Percentiles rank a stretch among this genome's conserved stretches.
Evolutionary conservation across 2,113 vertebrate species (phyloP).

Genomic region (Tachysurus fulvidraco): DNA sequence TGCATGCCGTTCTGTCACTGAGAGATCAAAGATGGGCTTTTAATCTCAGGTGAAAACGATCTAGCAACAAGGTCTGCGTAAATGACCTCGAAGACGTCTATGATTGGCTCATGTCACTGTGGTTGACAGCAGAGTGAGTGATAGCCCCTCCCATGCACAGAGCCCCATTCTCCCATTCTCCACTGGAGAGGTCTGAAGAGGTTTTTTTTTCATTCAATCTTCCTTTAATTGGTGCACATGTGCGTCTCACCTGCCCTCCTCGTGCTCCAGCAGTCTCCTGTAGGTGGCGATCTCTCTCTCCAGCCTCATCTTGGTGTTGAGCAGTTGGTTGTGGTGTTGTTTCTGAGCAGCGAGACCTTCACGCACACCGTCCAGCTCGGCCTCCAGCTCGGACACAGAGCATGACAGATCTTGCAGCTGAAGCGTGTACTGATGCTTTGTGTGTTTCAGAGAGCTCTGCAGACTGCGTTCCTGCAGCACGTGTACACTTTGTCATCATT

Average conservation of each 20-base stretch:
- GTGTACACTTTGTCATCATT: not conserved
- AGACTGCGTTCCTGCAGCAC: slow-evolving; percentile 84
- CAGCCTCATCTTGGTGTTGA: slow-evolving; percentile 94
- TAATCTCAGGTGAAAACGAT: not conserved
- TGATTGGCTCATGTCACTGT: not conserved
- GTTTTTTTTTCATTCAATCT: not conserved
- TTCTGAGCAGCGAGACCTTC: slow-evolving; percentile 83
- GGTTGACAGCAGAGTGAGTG: not conserved
- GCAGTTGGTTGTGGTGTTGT: slow-evolving; percentile 83
- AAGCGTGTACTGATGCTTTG: slow-evolving; percentile 82
- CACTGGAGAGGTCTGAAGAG: not conserved
- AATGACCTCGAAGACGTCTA: not conserved
- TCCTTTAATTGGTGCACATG: not conserved
- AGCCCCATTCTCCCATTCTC: not conserved
- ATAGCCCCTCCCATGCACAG: not conserved
- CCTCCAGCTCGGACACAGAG: slow-evolving; percentile 83
- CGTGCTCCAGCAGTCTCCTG: slow-evolving; percentile 85
- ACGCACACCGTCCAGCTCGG: slow-evolving; percentile 84
- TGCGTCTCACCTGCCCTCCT: slow-evolving; percentile 86
- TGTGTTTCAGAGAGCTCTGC: slow-evolving; percentile 81
- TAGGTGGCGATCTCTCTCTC: slow-evolving; percentile 94
- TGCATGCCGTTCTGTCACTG: too few species aligned
- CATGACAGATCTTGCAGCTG: slow-evolving; percentile 84
- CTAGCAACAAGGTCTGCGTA: not conserved
- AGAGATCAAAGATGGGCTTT: not conserved